phyloP scores from a whole-genome alignment of 2,113 vertebrate genomes.

The Sinocyclocheilus rhinocerous region DNA sequence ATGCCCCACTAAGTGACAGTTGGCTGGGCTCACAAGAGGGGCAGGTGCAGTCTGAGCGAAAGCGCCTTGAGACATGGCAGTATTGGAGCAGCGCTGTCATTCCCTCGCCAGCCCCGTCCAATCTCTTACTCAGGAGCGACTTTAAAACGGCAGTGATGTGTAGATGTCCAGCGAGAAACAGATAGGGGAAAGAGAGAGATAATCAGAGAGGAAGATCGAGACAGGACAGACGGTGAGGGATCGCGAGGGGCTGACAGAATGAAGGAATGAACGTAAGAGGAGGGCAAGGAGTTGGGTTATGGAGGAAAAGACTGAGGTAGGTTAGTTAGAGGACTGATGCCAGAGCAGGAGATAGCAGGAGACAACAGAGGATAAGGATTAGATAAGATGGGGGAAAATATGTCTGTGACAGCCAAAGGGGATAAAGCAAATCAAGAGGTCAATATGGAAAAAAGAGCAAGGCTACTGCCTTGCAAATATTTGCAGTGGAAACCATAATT shows the following conservation, averaged over 20 bases:
- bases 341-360: neutral
- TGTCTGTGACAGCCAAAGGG: constrained; percentile 35
- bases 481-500: neutral
- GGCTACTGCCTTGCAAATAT: neutral
- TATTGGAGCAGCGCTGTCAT: constrained; percentile 54
- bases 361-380: constrained; percentile 3
- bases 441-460: constrained; percentile 9
- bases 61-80: constrained; percentile 51
- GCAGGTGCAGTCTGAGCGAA: constrained; percentile 47
- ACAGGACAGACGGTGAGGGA: constrained; percentile 42
- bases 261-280: constrained; percentile 29
- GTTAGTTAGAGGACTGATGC: constrained; percentile 32
- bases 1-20: constrained; percentile 51
- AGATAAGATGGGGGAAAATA: constrained; percentile 23
- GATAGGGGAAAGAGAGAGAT: constrained; percentile 30
- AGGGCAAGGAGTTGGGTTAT: constrained; percentile 7
- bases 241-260: constrained; percentile 18
- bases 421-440: constrained; percentile 14
- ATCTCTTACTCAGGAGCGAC: constrained; percentile 28
- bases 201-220: neutral
- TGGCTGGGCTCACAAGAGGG: constrained; percentile 49
- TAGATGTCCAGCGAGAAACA: constrained; percentile 24
- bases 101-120: constrained; percentile 13
- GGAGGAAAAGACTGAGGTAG: neutral
- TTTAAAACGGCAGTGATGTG: constrained; percentile 12